Evolutionary conservation across 2,888 invertebrate species (phyloP).

Genomic region (Brenthis hecate): DNA sequence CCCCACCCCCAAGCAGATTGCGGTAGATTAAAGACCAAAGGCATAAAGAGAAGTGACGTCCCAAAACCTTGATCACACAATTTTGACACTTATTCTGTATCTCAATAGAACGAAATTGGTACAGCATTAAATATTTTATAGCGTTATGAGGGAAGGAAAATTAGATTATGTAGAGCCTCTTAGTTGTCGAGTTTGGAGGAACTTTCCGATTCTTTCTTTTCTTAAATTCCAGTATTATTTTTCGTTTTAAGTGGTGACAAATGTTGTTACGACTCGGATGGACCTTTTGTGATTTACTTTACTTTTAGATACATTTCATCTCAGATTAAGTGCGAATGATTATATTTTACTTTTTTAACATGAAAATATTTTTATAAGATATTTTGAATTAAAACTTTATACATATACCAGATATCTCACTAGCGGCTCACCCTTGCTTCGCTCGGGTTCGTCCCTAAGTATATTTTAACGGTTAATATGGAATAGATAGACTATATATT

Average conservation of each 20-base stretch:
- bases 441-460: too few species aligned
- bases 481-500: too few species aligned
- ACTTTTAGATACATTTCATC: conserved; percentile 9
- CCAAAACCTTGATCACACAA: conserved; percentile 56
- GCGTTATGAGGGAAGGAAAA: conserved; percentile 63
- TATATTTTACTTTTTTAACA: conserved; percentile 11
- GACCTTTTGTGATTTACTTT: conserved; percentile 15
- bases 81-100: conserved; percentile 66
- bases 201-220: conserved; percentile 29
- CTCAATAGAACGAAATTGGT: conserved; percentile 70
- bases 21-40: conserved; percentile 81
- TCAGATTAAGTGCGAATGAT: conserved; percentile 15
- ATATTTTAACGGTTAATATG: too few species aligned
- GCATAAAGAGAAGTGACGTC: conserved; percentile 61
- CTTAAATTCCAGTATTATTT: conserved; percentile 31
- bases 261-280: conserved; percentile 14
- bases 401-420: too few species aligned
- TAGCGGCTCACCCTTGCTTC: too few species aligned
- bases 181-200: conserved; percentile 62
- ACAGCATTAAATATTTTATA: conserved; percentile 67
- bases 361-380: background rate
- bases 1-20: conserved; percentile 79
- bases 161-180: conserved; percentile 70
- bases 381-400: too few species aligned
- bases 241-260: conserved; percentile 22